These are phyloP conservation scores for Aurelia sp. DNA, from an alignment of 30 jellyfish, hydroid and myxozoan genomes.

Conservation along the genomic window DNA sequence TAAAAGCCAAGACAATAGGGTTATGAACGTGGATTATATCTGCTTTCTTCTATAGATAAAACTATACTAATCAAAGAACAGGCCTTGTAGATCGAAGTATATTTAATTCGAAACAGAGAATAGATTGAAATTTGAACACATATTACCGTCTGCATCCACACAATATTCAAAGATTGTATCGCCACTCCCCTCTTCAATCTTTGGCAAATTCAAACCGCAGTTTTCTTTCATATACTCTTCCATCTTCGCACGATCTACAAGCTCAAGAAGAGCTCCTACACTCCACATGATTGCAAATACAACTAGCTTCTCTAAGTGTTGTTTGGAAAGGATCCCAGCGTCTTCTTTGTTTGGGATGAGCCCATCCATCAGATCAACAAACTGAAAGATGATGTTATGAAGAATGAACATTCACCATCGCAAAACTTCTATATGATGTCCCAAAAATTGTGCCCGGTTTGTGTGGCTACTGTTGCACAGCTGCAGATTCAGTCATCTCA, in stretches of 20 bases:
- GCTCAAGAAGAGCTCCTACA: conserved; percentile 94
- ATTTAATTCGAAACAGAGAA: neutral
- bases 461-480: no score
- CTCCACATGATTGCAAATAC: conserved; percentile 96
- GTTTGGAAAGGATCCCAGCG: conserved; percentile 60
- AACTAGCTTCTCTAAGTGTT: conserved; percentile 77
- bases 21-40: neutral
- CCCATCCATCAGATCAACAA: conserved; percentile 88
- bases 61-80: no score
- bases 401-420: no score
- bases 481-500: no score
- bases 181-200: conserved; percentile 63
- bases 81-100: no score
- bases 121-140: neutral
- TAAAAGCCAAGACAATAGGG: neutral
- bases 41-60: no score
- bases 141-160: conserved; percentile 48
- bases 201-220: conserved; percentile 72
- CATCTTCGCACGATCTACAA: conserved; percentile 89
- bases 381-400: conserved; percentile 32
- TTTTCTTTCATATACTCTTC: conserved; percentile 58
- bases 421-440: no score
- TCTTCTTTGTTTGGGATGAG: conserved; percentile 86
- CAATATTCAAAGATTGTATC: conserved; percentile 68
- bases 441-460: no score